These are phyloP conservation scores for Aspidoscelis tigris DNA, from an alignment of 2,113 vertebrate species.

Conservation along the genomic window DNA sequence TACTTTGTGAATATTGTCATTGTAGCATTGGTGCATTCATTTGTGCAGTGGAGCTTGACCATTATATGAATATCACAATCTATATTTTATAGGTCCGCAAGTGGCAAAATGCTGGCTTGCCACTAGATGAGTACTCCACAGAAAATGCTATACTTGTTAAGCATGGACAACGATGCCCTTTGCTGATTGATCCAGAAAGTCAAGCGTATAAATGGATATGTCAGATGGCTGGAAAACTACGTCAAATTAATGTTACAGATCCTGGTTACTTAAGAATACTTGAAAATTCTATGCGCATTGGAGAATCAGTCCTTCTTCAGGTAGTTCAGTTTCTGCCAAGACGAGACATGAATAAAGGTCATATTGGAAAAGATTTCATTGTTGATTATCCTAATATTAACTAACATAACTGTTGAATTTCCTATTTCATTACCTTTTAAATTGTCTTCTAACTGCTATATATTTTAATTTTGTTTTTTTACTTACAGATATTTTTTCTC, in stretches of 20 bases:
- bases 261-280: slow-evolving; percentile 54
- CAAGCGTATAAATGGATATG: slow-evolving; percentile 70
- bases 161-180: slow-evolving; percentile 66
- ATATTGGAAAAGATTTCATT: neutral
- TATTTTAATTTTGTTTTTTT: neutral
- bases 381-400: neutral
- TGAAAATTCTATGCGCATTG: slow-evolving; percentile 61
- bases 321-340: slow-evolving; percentile 28
- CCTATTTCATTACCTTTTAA: neutral
- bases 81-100: slow-evolving; percentile 56
- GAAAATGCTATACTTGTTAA: slow-evolving; percentile 75
- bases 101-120: slow-evolving; percentile 72
- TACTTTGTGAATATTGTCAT: neutral
- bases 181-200: slow-evolving; percentile 73
- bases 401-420: neutral
- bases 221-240: slow-evolving; percentile 60
- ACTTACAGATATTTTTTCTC: neutral
- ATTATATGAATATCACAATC: neutral
- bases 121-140: slow-evolving; percentile 61
- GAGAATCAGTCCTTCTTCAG: slow-evolving; percentile 67
- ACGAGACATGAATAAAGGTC: neutral
- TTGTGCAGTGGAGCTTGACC: neutral
- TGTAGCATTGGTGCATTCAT: neutral
- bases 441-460: neutral
- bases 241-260: slow-evolving; percentile 55